phyloP scores from a whole-genome alignment of 2,797 vertebrate species.

The Sebastiscus albofasciatus region DNA sequence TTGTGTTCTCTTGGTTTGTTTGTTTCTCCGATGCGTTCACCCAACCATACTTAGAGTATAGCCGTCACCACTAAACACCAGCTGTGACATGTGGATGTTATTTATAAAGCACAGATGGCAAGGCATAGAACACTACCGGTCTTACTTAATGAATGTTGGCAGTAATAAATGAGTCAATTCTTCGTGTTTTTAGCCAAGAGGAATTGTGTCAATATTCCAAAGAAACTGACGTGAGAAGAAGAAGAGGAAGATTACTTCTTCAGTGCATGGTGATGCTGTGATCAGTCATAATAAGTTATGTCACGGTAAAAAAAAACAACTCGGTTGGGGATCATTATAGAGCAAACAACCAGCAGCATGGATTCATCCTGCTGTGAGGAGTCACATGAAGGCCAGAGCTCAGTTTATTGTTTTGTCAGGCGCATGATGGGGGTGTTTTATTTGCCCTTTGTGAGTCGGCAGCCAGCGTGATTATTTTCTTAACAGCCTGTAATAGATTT shows the following conservation, averaged over 20 bases:
- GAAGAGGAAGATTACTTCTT: background rate
- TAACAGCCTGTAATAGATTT: background rate
- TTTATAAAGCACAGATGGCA: slow-evolving; percentile 62
- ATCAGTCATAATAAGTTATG: background rate
- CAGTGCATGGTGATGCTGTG: background rate
- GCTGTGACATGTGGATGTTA: slow-evolving; percentile 60
- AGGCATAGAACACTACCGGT: slow-evolving; percentile 13
- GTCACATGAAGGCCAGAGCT: background rate
- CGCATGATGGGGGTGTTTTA: slow-evolving; percentile 13
- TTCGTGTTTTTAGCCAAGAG: slow-evolving; percentile 39
- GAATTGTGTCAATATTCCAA: slow-evolving; percentile 25
- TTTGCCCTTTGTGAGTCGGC: background rate
- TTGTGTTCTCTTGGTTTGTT: slow-evolving; percentile 27
- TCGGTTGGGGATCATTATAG: background rate
- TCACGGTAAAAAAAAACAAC: background rate
- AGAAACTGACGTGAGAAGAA: background rate
- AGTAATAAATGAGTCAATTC: slow-evolving; percentile 50
- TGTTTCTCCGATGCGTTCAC: slow-evolving; percentile 30
- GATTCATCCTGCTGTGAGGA: background rate
- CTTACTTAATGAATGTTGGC: slow-evolving; percentile 63
- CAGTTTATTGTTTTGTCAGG: background rate
- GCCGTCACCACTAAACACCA: slow-evolving; percentile 36
- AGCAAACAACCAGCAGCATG: background rate
- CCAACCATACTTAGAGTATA: slow-evolving; percentile 31
- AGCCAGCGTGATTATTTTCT: background rate